Percentiles rank a stretch among this genome's conserved stretches.
Evolutionary conservation across 64 coral and sea anemone species (phyloP).

Genomic region (Astreopora myriophthalma): DNA sequence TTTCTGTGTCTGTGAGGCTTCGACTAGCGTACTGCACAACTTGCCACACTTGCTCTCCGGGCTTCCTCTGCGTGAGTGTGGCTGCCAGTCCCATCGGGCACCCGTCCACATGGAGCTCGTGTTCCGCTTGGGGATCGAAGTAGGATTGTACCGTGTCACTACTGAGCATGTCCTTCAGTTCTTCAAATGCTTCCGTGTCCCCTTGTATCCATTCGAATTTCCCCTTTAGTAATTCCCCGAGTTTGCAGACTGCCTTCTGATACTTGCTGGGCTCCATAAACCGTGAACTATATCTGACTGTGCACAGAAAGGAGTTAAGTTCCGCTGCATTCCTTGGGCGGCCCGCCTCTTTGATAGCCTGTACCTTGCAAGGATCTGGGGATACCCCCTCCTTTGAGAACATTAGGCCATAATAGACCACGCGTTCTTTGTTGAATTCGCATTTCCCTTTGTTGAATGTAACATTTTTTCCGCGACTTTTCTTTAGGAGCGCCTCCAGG

Average conservation of each 20-base stretch:
- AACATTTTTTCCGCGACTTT: background rate
- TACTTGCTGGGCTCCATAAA: background rate
- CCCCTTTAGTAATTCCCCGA: background rate
- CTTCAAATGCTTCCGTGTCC: background rate
- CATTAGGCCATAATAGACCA: conserved; percentile 20
- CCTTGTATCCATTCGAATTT: background rate
- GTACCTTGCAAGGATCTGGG: conserved; percentile 16
- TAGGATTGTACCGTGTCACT: background rate
- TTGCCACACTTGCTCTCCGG: background rate
- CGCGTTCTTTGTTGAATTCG: background rate
- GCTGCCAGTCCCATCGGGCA: background rate
- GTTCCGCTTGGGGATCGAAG: background rate
- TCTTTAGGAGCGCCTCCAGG: conserved; percentile 21
- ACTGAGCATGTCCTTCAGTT: conserved; percentile 1
- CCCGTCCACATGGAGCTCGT: background rate
- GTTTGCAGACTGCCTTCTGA: background rate
- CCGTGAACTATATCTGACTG: no score
- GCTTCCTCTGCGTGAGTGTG: no score
- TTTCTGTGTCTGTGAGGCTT: no score
- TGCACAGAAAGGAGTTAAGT: no score
- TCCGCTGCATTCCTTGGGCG: no score
- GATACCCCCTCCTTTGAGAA: conserved; percentile 25
- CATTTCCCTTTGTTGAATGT: conserved; percentile 45
- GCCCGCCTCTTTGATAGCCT: no score
- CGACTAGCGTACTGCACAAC: background rate